Base-by-base conservation (phyloP, 2,797 vertebrate species). In the Aeoliscus strigatus region DNA sequence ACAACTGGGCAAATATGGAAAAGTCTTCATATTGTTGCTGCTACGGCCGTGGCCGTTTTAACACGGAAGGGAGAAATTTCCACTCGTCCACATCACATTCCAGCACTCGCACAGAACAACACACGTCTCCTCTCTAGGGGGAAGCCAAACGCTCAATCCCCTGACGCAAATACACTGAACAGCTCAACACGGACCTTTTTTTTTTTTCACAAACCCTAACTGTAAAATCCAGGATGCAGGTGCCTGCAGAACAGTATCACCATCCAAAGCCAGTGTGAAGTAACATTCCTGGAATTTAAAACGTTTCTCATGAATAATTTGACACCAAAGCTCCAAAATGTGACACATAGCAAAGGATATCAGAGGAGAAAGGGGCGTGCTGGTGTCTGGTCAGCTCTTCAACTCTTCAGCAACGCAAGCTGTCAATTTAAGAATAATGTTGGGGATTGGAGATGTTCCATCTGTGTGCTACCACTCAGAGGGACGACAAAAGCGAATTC, bases 11-110 rank as follows among this genome's bases (percentile, higher is more conserved):
- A 59, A 69, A 84, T 78, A 80, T 77, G 80, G 78, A 76, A 80
- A 81, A 78, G 58, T 73, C 67, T 76, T 74, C 50, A 69, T 81
- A 77, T 79, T 76, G 70, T 78, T 71, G 71, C 70, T 63, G 60
- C 67, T 69, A 35, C 30, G 67, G 59, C 62, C 49, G 12, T 27
- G 52, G 67, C 63, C 48, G 26, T 80, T 84, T 84, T 84, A 76
- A 82, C 83, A 86, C 50, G 23, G 46, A 27, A 75, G 73, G 76
- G 82, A 84, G 77, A 81, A 74, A 77, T 85, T 83, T 87, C 82
- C 81, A 85, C 75, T 77, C 64, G 71, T 79, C 81, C 61, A 30
- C 53, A 62, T 54, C 55, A 72, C 77, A 83, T 82, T 86, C 82
- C 78, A 70, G 53, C 35, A 15, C 66, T 63, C 51, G 8, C 41